Evolutionary conservation across 1,140 invertebrate species (phyloP).

Genomic region (Tribolium madens): DNA sequence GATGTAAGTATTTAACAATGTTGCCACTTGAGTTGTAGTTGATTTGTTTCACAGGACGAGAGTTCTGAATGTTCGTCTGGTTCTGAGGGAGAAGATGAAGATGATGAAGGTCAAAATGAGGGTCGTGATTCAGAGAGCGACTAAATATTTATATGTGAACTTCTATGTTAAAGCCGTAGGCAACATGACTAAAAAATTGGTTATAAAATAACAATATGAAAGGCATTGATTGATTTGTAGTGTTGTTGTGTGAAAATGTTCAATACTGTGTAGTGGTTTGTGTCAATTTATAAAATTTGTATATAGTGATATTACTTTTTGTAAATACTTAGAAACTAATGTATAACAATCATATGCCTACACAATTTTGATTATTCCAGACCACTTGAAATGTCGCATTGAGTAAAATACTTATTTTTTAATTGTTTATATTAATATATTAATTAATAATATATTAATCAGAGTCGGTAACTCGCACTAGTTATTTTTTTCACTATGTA

Average conservation of each 20-base stretch:
- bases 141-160: neutral
- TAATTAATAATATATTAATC: too few species aligned
- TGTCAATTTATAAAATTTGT: neutral
- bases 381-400: too few species aligned
- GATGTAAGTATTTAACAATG: neutral
- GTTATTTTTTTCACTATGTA: too few species aligned
- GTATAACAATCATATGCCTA: neutral
- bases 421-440: too few species aligned
- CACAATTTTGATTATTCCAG: neutral
- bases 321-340: neutral
- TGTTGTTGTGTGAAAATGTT: neutral
- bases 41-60: slow-evolving; percentile 5
- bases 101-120: neutral
- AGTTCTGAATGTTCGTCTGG: slow-evolving; percentile 24
- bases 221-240: neutral
- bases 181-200: too few species aligned
- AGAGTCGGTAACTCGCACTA: too few species aligned
- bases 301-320: neutral
- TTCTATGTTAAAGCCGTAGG: neutral
- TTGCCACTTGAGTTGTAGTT: neutral
- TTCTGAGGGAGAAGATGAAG: slow-evolving; percentile 3
- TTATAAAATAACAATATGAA: too few species aligned
- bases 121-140: neutral
- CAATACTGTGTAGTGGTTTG: neutral
- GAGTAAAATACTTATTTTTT: too few species aligned